These are phyloP conservation scores for Callyntrura sp. DNA, from an alignment of 2,888 invertebrate species.

Conservation along the genomic window DNA sequence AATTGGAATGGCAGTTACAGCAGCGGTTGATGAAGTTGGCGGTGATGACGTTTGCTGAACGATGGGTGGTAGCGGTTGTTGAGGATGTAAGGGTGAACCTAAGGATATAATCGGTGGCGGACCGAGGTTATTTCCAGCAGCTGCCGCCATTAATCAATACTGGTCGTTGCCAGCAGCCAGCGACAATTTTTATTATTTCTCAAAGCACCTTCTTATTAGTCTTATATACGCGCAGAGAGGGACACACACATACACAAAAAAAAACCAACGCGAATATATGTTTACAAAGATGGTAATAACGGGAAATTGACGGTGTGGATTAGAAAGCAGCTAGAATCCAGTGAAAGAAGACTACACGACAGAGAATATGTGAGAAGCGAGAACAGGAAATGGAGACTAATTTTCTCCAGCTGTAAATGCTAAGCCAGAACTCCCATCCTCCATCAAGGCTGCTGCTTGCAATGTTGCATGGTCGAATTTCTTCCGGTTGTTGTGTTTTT, in stretches of 20 bases:
- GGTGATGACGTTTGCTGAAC: constrained; percentile 40
- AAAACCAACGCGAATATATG: background rate
- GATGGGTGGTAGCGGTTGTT: constrained; percentile 43
- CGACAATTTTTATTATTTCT: constrained; percentile 28
- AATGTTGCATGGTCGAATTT: background rate
- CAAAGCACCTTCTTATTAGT: background rate
- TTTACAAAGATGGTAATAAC: background rate
- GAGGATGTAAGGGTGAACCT: constrained; percentile 68
- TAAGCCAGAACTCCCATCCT: background rate
- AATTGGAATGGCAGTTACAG: background rate
- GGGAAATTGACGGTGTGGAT: background rate
- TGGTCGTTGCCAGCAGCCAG: constrained; percentile 70
- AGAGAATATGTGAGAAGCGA: constrained; percentile 31
- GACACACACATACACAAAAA: background rate
- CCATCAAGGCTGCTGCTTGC: background rate
- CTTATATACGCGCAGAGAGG: background rate
- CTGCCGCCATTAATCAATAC: constrained; percentile 76
- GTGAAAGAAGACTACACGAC: background rate
- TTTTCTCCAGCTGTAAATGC: constrained; percentile 62
- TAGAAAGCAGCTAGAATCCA: background rate
- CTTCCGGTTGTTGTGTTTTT: constrained; percentile 49
- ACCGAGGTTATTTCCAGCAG: constrained; percentile 75
- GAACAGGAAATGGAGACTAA: constrained; percentile 70
- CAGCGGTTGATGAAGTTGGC: constrained; percentile 30
- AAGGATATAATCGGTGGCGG: constrained; percentile 72